These are phyloP conservation scores for Diachasmimorpha longicaudata DNA, from an alignment of 1,140 invertebrate species.

Conservation along the genomic window DNA sequence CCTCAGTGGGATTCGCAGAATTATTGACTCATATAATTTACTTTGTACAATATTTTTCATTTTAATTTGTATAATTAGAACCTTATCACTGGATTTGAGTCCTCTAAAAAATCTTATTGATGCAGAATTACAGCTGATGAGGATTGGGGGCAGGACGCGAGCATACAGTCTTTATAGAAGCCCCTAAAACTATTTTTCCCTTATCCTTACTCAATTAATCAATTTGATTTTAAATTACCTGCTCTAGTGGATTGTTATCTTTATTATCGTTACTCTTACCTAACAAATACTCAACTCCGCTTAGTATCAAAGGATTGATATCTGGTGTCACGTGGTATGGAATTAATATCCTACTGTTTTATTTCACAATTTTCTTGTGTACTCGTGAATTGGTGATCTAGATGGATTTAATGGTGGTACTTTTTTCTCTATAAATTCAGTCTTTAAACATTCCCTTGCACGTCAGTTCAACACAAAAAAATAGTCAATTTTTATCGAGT, in stretches of 20 bases:
- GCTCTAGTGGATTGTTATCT: not conserved
- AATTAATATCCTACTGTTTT: conserved; percentile 27
- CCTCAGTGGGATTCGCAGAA: not conserved
- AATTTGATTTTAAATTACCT: not conserved
- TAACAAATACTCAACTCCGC: conserved; percentile 54
- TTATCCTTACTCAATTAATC: conserved; percentile 21
- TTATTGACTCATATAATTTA: conserved; percentile 8
- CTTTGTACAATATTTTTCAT: conserved; percentile 3
- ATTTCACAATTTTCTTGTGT: conserved; percentile 28
- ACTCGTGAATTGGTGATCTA: conserved; percentile 30
- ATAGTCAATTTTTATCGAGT: not conserved
- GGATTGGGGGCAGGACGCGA: conserved; percentile 12
- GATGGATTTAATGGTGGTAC: conserved; percentile 44
- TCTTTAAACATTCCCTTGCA: conserved; percentile 58
- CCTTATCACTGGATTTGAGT: not conserved
- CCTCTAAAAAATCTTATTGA: not conserved
- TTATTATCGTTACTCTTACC: conserved; percentile 30
- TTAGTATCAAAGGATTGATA: conserved; percentile 59
- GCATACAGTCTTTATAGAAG: conserved; percentile 28
- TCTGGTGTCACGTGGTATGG: conserved; percentile 26
- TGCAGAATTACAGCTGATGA: not conserved
- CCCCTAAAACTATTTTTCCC: conserved; percentile 22
- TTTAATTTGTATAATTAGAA: conserved; percentile 6
- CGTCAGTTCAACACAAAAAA: conserved; percentile 46
- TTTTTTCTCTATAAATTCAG: conserved; percentile 56